These are phyloP conservation scores for Platanista minor DNA, from an alignment of 2,113 vertebrate genomes.

Conservation along the genomic window DNA sequence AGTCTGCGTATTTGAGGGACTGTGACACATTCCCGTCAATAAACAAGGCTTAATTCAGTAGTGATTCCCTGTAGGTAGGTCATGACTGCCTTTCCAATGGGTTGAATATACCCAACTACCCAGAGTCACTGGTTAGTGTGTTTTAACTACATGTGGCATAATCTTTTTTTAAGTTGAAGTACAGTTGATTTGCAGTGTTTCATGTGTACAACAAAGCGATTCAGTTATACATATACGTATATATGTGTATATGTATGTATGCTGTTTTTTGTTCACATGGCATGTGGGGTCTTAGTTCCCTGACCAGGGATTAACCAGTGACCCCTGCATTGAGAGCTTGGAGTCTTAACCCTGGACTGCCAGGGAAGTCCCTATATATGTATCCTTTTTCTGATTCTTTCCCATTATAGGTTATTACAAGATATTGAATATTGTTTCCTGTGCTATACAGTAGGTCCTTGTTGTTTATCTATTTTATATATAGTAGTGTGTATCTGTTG, in stretches of 20 bases:
- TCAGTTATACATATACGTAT: neutral
- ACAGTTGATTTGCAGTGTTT: neutral
- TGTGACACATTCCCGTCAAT: neutral
- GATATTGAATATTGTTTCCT: neutral
- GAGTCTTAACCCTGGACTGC: neutral
- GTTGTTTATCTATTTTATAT: neutral
- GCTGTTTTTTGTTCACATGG: neutral
- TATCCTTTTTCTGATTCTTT: neutral
- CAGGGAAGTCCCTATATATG: neutral
- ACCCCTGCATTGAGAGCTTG: neutral
- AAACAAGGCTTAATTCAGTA: neutral
- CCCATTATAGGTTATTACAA: neutral
- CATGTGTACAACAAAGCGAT: neutral
- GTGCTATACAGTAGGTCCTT: neutral
- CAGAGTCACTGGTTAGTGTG: neutral
- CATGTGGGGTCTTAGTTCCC: neutral
- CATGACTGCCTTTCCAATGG: neutral
- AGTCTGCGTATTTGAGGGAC: neutral
- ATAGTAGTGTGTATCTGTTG: neutral
- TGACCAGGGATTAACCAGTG: neutral
- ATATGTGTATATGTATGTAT: neutral
- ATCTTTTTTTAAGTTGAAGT: neutral
- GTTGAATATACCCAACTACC: neutral
- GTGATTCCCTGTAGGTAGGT: neutral
- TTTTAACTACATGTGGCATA: neutral